Percentiles rank a stretch among this genome's conserved stretches.
Evolutionary conservation across 2,113 vertebrate species (phyloP).

Genomic region (Mus spicilegus): DNA sequence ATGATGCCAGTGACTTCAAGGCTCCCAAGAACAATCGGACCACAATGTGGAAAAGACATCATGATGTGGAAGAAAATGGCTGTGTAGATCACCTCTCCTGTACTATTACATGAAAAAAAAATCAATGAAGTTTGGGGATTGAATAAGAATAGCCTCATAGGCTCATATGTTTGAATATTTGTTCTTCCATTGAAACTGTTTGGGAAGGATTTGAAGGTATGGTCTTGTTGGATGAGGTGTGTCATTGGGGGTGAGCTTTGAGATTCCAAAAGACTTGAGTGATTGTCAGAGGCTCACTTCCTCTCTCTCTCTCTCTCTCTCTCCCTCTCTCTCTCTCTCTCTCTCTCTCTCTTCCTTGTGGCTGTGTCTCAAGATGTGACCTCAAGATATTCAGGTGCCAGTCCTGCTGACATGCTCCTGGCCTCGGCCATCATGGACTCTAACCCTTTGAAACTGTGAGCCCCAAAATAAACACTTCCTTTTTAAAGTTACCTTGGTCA

Average conservation of each 20-base stretch:
- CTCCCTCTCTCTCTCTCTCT: neutral
- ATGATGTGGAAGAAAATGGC: neutral
- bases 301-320: neutral
- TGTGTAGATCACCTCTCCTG: neutral
- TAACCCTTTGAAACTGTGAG: neutral
- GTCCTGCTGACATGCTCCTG: neutral
- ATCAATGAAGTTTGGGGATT: neutral
- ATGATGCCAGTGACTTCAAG: neutral
- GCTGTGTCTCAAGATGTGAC: neutral
- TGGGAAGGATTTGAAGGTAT: neutral
- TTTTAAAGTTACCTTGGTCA: neutral
- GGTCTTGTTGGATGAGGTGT: neutral
- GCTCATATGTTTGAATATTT: neutral
- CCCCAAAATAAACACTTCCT: neutral
- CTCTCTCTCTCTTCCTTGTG: neutral
- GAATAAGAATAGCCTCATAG: neutral
- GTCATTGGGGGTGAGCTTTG: neutral
- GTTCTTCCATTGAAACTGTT: neutral
- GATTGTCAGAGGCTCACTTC: neutral
- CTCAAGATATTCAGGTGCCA: neutral
- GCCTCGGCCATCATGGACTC: neutral
- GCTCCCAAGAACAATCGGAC: neutral
- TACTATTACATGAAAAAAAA: constrained; percentile 6
- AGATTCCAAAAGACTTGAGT: neutral
- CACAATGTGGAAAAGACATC: neutral